Base-by-base conservation (phyloP, 2,113 vertebrate species). In the Peromyscus leucopus region DNA sequence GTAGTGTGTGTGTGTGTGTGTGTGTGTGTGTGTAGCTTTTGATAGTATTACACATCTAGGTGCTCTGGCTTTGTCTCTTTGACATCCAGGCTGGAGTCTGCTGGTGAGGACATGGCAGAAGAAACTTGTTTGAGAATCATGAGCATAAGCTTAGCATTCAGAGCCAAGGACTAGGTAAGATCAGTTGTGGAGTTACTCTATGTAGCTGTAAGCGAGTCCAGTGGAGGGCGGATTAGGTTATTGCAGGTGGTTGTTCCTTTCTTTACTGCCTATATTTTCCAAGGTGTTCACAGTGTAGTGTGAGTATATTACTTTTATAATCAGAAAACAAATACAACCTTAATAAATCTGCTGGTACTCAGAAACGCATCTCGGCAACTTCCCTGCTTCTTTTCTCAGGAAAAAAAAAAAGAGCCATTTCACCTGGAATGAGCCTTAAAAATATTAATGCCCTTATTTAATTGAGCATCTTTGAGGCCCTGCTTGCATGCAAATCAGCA, bases 401-500 rank as follows among this genome's bases (percentile, higher is more conserved):
- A 80, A 89, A 74, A 31, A 92, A 86, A 10, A 65, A 21, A 42
- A 42, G 42, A 22, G 10, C 19, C 71, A n/a, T 6, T 85, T 59
- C 0, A 4, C 13, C 39, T 63, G 65, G 42, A 31, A 22, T 28
- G 80, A 61, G 9, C 24, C 78, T 97, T 94, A 94, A 95, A 97
- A 95, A 95, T 93, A 46, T 95, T 59, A 92, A 94, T 48, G 55
- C 42, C 24, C 65, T 48, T n/a, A 48, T 92, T 96, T 84, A 96
- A 98, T 55, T 80, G 94, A 95, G 95, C 97, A 91, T 89, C n/a
- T 94, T 51, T 17, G 82, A 92, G 33, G 55, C 75, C 71, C 1
- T 0, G 92, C 98, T 74, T 97, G 59, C 89, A 69, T 89, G 67
- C 93, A 97, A 98, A 97, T 96, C 51, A 91, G 78, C 97, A 92